phyloP scores from a whole-genome alignment of 2,888 invertebrate genomes.

The Cheilosia soror region DNA sequence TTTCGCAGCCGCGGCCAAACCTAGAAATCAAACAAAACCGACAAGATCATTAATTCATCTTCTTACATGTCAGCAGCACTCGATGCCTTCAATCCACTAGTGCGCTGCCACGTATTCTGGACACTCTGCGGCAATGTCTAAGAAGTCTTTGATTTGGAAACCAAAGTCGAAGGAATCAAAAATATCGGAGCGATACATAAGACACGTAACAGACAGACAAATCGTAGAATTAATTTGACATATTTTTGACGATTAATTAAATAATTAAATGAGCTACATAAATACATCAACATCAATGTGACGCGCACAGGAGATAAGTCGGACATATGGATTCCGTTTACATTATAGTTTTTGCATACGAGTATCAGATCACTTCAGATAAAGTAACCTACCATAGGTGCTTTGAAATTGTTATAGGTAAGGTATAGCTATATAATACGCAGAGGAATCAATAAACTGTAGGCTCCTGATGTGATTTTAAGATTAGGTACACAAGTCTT shows the following conservation, averaged over 20 bases:
- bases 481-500: neutral
- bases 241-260: slow-evolving; percentile 75
- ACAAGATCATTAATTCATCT: slow-evolving; percentile 75
- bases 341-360: slow-evolving; percentile 78
- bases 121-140: slow-evolving; percentile 66
- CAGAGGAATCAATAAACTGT: neutral
- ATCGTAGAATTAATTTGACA: slow-evolving; percentile 75
- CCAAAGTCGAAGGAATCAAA: slow-evolving; percentile 53
- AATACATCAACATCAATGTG: slow-evolving; percentile 64
- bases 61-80: slow-evolving; percentile 69
- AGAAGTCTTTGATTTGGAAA: slow-evolving; percentile 68
- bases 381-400: neutral
- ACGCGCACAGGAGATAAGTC: slow-evolving; percentile 28
- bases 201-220: slow-evolving; percentile 72
- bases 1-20: slow-evolving; percentile 59
- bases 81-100: slow-evolving; percentile 53
- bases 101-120: slow-evolving; percentile 48
- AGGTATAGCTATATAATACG: neutral
- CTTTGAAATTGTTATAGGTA: neutral
- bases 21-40: slow-evolving; percentile 75
- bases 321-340: slow-evolving; percentile 34
- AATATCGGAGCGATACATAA: slow-evolving; percentile 62
- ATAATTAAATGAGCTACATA: slow-evolving; percentile 73
- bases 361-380: neutral
- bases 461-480: neutral